Evolutionary conservation across 2,888 invertebrate species (phyloP).

Genomic region (Drosophila acutilabella): DNA sequence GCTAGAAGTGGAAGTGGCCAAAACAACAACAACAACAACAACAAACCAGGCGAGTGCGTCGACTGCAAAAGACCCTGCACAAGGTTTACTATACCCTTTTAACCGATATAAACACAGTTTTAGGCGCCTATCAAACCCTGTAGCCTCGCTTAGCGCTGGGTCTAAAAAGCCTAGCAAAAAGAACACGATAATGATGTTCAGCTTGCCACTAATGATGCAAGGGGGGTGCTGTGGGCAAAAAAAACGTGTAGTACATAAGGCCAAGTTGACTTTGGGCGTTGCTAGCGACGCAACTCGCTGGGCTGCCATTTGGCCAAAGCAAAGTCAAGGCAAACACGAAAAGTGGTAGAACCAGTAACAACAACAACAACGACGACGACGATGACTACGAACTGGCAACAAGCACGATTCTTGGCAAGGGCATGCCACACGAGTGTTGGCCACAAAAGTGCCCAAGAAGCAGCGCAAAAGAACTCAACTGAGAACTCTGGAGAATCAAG

Average conservation of each 20-base stretch:
- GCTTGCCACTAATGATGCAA: too few species aligned
- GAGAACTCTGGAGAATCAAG: neutral
- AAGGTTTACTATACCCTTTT: too few species aligned
- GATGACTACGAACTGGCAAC: constrained; percentile 15
- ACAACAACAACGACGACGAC: constrained; percentile 16
- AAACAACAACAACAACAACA: constrained; percentile 31
- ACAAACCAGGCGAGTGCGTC: neutral
- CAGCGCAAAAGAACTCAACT: neutral
- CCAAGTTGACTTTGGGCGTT: constrained; percentile 74
- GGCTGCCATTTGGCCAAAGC: constrained; percentile 73
- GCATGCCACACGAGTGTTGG: constrained; percentile 50
- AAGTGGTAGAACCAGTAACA: constrained; percentile 64
- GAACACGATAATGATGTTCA: constrained; percentile 9
- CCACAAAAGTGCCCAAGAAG: constrained; percentile 20
- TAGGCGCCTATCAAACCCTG: too few species aligned
- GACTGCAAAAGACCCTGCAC: too few species aligned
- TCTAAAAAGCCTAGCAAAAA: constrained; percentile 17
- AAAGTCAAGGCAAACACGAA: constrained; percentile 59
- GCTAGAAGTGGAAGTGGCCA: constrained; percentile 42
- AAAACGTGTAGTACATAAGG: constrained; percentile 19
- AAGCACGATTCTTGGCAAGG: constrained; percentile 57
- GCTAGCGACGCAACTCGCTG: constrained; percentile 30
- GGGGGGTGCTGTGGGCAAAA: constrained; percentile 1
- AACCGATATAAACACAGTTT: too few species aligned
- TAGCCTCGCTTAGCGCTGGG: too few species aligned